Percentiles rank a stretch among this genome's conserved stretches.
Conservation (phyloP, 2,113 vertebrate genomes). For the Pao palembangensis region DNA sequence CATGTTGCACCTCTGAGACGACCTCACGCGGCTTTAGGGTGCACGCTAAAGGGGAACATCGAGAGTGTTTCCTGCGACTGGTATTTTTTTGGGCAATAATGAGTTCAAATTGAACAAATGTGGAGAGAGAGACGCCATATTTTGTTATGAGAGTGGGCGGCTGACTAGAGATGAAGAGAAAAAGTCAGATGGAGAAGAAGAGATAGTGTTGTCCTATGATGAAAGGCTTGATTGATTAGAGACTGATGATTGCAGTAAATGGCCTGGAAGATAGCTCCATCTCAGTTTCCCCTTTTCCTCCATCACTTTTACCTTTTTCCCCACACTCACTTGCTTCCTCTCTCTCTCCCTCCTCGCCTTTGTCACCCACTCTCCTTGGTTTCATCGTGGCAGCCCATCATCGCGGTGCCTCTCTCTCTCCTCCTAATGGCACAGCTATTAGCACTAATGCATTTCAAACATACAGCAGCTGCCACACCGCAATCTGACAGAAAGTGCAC, state of each 20-base stretch:
- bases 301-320: slow-evolving; percentile 55
- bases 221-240: slow-evolving; percentile 81
- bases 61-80: background rate
- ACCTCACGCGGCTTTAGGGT: slow-evolving; percentile 13
- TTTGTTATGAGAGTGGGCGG: slow-evolving; percentile 34
- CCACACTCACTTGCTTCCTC: slow-evolving; percentile 46
- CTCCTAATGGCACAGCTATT: slow-evolving; percentile 86
- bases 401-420: slow-evolving; percentile 72
- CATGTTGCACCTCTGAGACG: slow-evolving; percentile 19
- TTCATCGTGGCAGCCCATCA: slow-evolving; percentile 85
- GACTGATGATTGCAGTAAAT: slow-evolving; percentile 82
- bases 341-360: slow-evolving; percentile 15
- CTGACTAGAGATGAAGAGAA: slow-evolving; percentile 40
- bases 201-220: slow-evolving; percentile 74
- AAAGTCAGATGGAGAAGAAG: slow-evolving; percentile 26
- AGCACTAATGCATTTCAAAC: slow-evolving; percentile 88
- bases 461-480: slow-evolving; percentile 82
- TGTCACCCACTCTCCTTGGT: slow-evolving; percentile 60
- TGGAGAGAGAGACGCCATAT: too few species aligned
- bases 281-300: slow-evolving; percentile 63
- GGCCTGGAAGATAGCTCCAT: slow-evolving; percentile 78
- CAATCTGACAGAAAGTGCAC: slow-evolving; percentile 76
- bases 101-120: background rate
- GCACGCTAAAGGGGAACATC: background rate
- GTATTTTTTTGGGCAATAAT: background rate